These are phyloP conservation scores for Xyrichtys novacula DNA, from an alignment of 2,797 vertebrate genomes.

Conservation along the genomic window DNA sequence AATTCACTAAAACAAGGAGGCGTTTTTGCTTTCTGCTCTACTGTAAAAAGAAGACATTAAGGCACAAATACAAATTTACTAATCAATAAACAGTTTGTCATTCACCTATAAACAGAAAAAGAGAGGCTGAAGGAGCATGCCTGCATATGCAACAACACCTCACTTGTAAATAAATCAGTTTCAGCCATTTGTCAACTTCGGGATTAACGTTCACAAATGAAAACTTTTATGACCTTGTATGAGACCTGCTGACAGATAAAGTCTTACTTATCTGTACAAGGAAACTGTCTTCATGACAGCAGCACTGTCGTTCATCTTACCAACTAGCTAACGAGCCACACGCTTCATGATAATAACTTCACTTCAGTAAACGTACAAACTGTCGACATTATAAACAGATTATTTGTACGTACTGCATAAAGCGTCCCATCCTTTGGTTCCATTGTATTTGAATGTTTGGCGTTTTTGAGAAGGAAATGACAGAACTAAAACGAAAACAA, in stretches of 20 bases:
- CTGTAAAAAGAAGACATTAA: too few relatives aligned
- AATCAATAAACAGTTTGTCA: too few relatives aligned
- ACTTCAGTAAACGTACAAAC: background rate
- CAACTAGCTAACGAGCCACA: slow-evolving; percentile 20
- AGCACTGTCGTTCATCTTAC: background rate
- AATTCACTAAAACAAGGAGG: too few relatives aligned
- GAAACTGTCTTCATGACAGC: background rate
- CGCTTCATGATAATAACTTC: background rate
- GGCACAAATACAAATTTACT: too few relatives aligned
- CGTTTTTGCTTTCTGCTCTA: too few relatives aligned
- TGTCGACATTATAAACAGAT: background rate
- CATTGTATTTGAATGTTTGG: slow-evolving; percentile 46
- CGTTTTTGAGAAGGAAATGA: background rate
- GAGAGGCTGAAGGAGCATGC: too few relatives aligned
- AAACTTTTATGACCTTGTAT: background rate
- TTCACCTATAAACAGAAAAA: too few relatives aligned
- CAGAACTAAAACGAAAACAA: slow-evolving; percentile 25
- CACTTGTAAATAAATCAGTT: background rate
- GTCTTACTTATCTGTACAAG: background rate
- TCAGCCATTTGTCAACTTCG: background rate
- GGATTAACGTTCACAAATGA: background rate
- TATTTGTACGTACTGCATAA: slow-evolving; percentile 62
- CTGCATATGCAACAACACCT: too few relatives aligned
- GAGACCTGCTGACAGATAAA: background rate
- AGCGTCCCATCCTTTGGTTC: slow-evolving; percentile 50